phyloP scores from a whole-genome alignment of 1,140 invertebrate species.

The Drosophila busckii region DNA sequence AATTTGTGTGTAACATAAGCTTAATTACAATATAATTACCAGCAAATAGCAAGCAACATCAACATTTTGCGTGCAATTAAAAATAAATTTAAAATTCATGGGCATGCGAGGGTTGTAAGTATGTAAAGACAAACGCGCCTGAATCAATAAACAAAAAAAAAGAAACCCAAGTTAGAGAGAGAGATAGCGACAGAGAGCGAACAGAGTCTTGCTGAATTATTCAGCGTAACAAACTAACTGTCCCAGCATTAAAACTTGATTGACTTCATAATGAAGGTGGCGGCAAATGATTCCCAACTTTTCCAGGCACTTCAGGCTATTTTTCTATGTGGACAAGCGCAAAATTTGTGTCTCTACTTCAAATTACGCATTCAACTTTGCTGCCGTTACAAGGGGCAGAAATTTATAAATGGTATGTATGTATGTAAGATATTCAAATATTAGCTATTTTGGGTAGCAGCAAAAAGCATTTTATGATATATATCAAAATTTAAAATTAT shows the following conservation, averaged over 20 bases:
- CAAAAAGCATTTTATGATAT: too few relatives aligned
- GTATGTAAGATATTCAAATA: too few relatives aligned
- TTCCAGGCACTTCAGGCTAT: constrained; percentile 17
- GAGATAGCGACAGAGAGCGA: not conserved
- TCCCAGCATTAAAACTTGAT: constrained; percentile 69
- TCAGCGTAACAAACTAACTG: constrained; percentile 19
- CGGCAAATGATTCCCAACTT: constrained; percentile 24
- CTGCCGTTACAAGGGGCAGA: too few relatives aligned
- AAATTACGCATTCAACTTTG: too few relatives aligned
- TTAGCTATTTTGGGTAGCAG: too few relatives aligned
- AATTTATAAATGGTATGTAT: too few relatives aligned
- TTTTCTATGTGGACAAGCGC: constrained; percentile 15
- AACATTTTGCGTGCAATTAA: constrained; percentile 43
- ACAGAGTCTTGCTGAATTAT: constrained; percentile 39
- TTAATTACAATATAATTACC: too few relatives aligned
- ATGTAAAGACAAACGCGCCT: constrained; percentile 15
- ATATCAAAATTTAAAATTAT: too few relatives aligned
- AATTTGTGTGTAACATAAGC: too few relatives aligned
- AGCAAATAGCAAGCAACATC: too few relatives aligned
- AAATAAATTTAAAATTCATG: constrained; percentile 44
- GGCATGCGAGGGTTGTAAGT: constrained; percentile 15
- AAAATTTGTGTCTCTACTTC: constrained; percentile 3
- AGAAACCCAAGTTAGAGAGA: not conserved
- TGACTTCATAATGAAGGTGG: constrained; percentile 52
- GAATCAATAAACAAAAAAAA: constrained; percentile 15